Evolutionary conservation across 2,797 vertebrate genomes (phyloP), one percentile per base, ranked within the genome.

Genomic region (Hylomyscus alleni): DNA sequence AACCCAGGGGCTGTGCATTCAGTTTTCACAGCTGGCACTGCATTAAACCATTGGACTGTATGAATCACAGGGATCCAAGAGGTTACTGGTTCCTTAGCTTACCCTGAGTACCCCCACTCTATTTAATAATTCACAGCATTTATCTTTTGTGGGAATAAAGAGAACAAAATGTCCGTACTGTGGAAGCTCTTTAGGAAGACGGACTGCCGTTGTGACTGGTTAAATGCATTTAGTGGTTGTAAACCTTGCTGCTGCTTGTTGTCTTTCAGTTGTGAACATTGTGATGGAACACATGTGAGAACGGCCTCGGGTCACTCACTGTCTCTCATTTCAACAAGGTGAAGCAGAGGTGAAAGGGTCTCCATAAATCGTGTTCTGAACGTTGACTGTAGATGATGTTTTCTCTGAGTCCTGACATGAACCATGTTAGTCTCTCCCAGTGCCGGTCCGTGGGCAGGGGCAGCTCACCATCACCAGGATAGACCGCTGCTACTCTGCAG

Each of bases 211-310:
- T 72, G 29, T 7, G 15, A 80, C 31, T 44, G 31, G 89, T 54
- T 72, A 73, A 86, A 73, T 73, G 67, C 20, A 77, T 75, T 89
- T 84, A 90, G 47, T 34, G 85, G 76, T 82, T 15, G 24, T 75
- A 90, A 90, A 83, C 81, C 9, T 82, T 91, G 37, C 40, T 80
- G 31, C 60, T 75, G 20, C 24, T 96, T 91, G 58, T 31, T 78
- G 67, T 34, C 13, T 90, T 92, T 95, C 78, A 47, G 88, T 80
- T 84, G 31, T 76, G 44, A 88, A 15, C 60, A 44, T 62, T 84
- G 40, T 8, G 67, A 6, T 52, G 19, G 47, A 88, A 92, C 82
- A 52, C 40, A 62, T 24, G 52, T 54, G 44, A 47, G 31, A 62
- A 34, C 34, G 15, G 54, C 13, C 47, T 76, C 19, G 13, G 40